Percentiles rank a stretch among this genome's conserved stretches.
Conservation (phyloP, 2,888 invertebrate genomes). For the Lymantria monacha region DNA sequence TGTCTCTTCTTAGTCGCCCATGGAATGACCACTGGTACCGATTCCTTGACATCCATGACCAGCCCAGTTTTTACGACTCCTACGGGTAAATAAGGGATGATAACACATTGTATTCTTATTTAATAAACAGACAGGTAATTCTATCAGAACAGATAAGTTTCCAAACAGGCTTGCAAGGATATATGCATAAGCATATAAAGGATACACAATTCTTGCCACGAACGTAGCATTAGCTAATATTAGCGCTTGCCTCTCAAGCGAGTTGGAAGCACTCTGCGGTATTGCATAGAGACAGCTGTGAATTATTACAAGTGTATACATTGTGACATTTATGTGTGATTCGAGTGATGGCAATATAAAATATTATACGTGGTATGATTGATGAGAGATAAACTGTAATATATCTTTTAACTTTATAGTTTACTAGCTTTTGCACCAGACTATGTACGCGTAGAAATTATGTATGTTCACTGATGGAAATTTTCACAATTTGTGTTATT, state of each 20-base stretch:
- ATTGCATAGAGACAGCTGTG: constrained; percentile 5
- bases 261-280: constrained; percentile 4
- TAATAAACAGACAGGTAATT: too few relatives aligned
- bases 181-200: not conserved
- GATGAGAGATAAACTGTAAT: not conserved
- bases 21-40: too few relatives aligned
- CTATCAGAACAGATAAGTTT: too few relatives aligned
- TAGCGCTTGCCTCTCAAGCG: constrained; percentile 4
- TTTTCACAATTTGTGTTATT: too few relatives aligned
- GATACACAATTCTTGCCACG: not conserved
- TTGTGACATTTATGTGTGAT: not conserved
- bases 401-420: not conserved
- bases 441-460: too few relatives aligned
- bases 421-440: too few relatives aligned
- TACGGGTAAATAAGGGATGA: too few relatives aligned
- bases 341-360: not conserved
- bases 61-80: too few relatives aligned
- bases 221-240: constrained; percentile 8
- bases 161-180: not conserved
- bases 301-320: constrained; percentile 3
- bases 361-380: not conserved
- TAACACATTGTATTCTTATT: too few relatives aligned
- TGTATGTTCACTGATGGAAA: too few relatives aligned
- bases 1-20: too few relatives aligned
- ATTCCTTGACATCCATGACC: too few relatives aligned